A percentile compares a stretch with the other conserved stretches of the same genome.
These are phyloP conservation scores for Anolis sagrei DNA, from an alignment of 2,113 vertebrate genomes.

Conservation along the genomic window DNA sequence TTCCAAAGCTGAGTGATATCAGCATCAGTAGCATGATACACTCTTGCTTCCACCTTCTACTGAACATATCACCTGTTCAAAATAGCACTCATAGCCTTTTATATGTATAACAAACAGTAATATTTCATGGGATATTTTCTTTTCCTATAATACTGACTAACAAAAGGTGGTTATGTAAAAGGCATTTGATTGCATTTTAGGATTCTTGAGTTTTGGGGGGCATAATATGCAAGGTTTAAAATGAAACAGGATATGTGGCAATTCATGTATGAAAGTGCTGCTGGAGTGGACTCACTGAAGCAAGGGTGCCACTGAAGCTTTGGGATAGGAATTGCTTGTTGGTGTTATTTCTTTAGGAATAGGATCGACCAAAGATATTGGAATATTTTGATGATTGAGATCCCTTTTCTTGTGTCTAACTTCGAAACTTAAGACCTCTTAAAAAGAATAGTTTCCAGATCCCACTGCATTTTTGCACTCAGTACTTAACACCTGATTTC, in stretches of 20 bases:
- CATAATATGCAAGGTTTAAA: slow-evolving; percentile 3
- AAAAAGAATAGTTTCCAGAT: neutral
- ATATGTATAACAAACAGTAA: fast-evolving
- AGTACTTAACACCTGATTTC: neutral
- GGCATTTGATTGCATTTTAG: slow-evolving; percentile 33
- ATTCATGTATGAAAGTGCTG: slow-evolving; percentile 9
- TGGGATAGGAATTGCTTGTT: neutral
- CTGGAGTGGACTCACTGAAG: neutral
- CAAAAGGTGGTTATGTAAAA: slow-evolving; percentile 19
- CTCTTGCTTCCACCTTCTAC: neutral
- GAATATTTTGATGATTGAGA: slow-evolving; percentile 24
- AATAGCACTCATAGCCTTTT: slow-evolving; percentile 8
- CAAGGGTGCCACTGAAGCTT: neutral
- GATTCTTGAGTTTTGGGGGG: neutral
- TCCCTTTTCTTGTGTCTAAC: slow-evolving; percentile 15
- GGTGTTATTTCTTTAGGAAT: slow-evolving; percentile 18
- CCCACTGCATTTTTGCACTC: neutral
- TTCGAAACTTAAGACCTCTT: slow-evolving; percentile 10
- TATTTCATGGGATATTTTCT: neutral
- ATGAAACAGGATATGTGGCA: neutral
- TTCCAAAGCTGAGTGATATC: slow-evolving; percentile 17
- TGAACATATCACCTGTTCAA: neutral
- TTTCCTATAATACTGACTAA: slow-evolving; percentile 17
- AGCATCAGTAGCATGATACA: neutral
- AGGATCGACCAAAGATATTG: neutral